Percentiles rank a stretch among this genome's conserved stretches.
phyloP scores from a whole-genome alignment of 92 coral and sea anemone species.

The Epizoanthus fatuus region DNA sequence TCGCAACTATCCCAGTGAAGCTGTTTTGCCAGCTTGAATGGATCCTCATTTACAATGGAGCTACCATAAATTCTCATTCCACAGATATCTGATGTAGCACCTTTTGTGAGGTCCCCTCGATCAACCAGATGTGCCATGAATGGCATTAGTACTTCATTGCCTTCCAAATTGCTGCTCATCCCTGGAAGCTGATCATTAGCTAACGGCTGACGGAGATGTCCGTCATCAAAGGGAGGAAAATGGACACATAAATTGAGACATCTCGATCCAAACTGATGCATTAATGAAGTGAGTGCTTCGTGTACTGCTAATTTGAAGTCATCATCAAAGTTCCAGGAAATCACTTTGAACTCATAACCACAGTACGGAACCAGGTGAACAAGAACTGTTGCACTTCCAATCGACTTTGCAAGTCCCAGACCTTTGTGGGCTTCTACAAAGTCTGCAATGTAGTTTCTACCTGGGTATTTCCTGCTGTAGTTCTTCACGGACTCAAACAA shows the following conservation, averaged over 20 bases:
- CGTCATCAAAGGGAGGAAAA: constrained; percentile 80
- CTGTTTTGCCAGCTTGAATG: constrained; percentile 68
- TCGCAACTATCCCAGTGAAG: constrained; percentile 53
- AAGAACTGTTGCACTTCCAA: constrained; percentile 75
- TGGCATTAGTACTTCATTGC: constrained; percentile 63
- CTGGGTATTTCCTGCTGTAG: constrained; percentile 72
- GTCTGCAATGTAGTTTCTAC: constrained; percentile 77
- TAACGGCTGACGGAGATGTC: constrained; percentile 51
- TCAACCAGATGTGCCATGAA: constrained; percentile 82
- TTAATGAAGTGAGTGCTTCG: constrained; percentile 70
- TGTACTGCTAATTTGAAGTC: constrained; percentile 76
- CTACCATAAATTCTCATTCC: constrained; percentile 89
- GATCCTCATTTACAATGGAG: constrained; percentile 83
- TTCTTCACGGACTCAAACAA: constrained; percentile 65
- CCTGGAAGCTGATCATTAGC: constrained; percentile 12
- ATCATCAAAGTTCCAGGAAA: constrained; percentile 83
- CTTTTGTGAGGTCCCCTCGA: constrained; percentile 70
- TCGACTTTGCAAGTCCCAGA: constrained; percentile 67
- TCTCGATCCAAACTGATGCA: constrained; percentile 65
- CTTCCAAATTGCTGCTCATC: constrained; percentile 26
- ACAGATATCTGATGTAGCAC: constrained; percentile 81
- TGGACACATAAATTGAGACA: constrained; percentile 77
- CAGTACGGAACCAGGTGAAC: constrained; percentile 75
- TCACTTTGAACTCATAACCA: constrained; percentile 82
- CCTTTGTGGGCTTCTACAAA: constrained; percentile 67